Percentiles rank a stretch among this genome's conserved stretches.
These are phyloP conservation scores for Stenotaenia linearis DNA, from an alignment of 2,888 invertebrate genomes.

Conservation along the genomic window DNA sequence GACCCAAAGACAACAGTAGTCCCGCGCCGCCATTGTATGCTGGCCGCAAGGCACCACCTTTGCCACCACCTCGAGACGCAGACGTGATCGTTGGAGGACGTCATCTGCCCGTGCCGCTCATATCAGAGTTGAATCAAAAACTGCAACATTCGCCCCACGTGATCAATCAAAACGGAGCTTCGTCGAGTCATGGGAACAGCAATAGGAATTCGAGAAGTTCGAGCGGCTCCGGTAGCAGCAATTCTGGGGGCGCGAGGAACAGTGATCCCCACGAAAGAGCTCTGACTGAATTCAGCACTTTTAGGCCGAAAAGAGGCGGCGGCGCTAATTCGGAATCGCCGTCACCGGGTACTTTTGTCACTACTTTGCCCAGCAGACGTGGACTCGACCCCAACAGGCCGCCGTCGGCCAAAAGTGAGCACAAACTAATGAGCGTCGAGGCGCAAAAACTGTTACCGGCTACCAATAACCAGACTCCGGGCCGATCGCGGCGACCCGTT, in stretches of 20 bases:
- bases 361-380: neutral
- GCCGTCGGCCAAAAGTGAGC: neutral
- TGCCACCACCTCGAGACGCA: conserved; percentile 1
- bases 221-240: conserved; percentile 4
- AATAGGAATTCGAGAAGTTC: conserved; percentile 28
- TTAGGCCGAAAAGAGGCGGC: conserved; percentile 33
- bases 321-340: neutral
- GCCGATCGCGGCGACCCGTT: conserved; percentile 1
- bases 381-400: neutral
- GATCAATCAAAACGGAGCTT: conserved; percentile 17
- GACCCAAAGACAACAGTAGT: conserved; percentile 29
- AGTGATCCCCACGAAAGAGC: conserved; percentile 36
- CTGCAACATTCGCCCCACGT: conserved; percentile 13
- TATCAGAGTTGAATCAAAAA: conserved; percentile 32
- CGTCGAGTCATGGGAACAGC: conserved; percentile 29
- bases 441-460: neutral
- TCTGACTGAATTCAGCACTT: conserved; percentile 36
- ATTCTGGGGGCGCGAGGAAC: conserved; percentile 29
- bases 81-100: neutral
- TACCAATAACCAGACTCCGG: neutral
- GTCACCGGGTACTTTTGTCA: neutral
- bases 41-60: conserved; percentile 24
- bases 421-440: neutral
- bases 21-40: conserved; percentile 20
- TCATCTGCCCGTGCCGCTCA: conserved; percentile 29